Evolutionary conservation across 2,113 vertebrate genomes (phyloP).

Genomic region (Xenus cinereus): DNA sequence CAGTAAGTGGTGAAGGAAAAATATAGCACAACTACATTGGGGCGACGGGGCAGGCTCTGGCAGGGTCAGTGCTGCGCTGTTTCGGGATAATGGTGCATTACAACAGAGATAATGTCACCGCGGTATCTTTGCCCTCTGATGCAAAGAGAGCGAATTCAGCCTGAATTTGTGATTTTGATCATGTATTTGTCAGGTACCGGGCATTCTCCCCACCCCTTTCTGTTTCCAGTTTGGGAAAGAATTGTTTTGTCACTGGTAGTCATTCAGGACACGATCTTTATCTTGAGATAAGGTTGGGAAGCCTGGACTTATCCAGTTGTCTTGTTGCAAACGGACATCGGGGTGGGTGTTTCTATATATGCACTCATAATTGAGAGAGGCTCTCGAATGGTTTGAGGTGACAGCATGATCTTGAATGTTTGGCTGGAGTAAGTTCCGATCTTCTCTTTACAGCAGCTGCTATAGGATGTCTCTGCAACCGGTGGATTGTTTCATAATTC

Average conservation of each 20-base stretch:
- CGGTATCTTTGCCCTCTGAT: neutral
- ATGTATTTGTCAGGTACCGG: neutral
- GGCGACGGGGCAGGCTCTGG: neutral
- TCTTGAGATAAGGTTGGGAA: neutral
- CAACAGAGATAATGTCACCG: too few species aligned
- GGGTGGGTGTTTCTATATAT: neutral
- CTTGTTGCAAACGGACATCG: neutral
- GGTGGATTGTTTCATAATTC: neutral
- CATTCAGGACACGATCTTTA: neutral
- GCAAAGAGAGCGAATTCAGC: neutral
- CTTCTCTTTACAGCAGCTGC: neutral
- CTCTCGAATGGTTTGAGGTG: neutral
- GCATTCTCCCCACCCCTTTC: neutral
- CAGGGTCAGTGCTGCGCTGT: fast-evolving
- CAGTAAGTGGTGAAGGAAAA: neutral
- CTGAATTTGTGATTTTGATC: neutral
- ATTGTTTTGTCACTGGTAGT: neutral
- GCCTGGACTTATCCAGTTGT: neutral
- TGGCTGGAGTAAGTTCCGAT: neutral
- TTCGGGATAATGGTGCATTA: too few species aligned
- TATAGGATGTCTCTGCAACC: neutral
- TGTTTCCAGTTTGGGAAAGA: neutral
- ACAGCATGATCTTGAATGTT: neutral
- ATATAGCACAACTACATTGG: fast-evolving
- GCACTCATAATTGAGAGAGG: neutral